Base-by-base conservation (phyloP, 2,113 vertebrate species). In the Eclectus roratus region DNA sequence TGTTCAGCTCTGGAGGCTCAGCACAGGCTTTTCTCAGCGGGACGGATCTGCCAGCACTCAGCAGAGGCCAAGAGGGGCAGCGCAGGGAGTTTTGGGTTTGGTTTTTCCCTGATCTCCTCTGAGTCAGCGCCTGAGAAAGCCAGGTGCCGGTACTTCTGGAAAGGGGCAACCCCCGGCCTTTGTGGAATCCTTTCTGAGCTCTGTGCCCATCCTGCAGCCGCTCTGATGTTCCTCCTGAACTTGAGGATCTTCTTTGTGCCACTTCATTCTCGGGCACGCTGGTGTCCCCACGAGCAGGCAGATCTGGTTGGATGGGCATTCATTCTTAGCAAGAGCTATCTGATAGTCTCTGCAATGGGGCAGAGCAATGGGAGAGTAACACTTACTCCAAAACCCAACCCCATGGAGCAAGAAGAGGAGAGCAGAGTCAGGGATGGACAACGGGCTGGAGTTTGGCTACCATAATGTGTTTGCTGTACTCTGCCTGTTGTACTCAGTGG, bases 41-140 rank as follows among this genome's bases (percentile, higher is more conserved):
- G 56, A 94, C 73, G 50, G 35, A 81, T 68, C 65, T 92, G 86
- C 53, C 31, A 14, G 44, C 37, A 39, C 39, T 35, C 78, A 83
- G 47, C 55, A 66, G 81, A 89, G 47, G 77, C 61, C 77, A 55
- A 58, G 82, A 71, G 50, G 43, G 80, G 71, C 73, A 74, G 10
- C 5, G 33, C 18, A 24, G 89, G 93, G 89, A 92, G 65, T 93
- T 94, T 89, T 83, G 69, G 47, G 69, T 79, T 97, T 84, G 95
- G 50, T 86, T 97, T 97, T 97, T 94, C 53, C 89, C 88, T 80
- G 46, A 74, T 70, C 47, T 94, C n/a, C 55, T 95, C 83, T 93
- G 96, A 97, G 83, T 97, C 94, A 96, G 77, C 0, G 7, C 77
- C 80, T 64, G 88, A 92, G 89, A 89, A 95, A 81, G 80, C 83